A percentile compares a stretch with the other conserved stretches of the same genome.
Evolutionary conservation across 1,140 invertebrate species (phyloP).

Genomic region (Leguminivora glycinivorella): DNA sequence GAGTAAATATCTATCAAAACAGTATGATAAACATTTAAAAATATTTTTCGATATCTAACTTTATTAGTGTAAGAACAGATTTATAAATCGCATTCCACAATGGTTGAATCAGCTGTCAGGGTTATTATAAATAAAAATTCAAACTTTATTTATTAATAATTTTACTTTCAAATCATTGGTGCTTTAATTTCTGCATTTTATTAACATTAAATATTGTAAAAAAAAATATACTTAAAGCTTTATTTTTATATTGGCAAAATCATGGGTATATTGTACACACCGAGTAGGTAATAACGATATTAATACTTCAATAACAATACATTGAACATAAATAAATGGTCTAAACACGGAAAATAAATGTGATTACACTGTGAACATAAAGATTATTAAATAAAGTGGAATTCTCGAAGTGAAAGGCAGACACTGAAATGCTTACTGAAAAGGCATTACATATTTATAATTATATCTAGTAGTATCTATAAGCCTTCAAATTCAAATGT

Average conservation of each 20-base stretch:
- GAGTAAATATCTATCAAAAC: slow-evolving; percentile 15
- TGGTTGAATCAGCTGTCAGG: neutral
- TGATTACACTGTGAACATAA: neutral
- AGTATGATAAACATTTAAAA: slow-evolving; percentile 28
- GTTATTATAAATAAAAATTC: neutral
- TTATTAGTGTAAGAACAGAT: slow-evolving; percentile 29
- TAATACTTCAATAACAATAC: neutral
- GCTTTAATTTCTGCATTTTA: slow-evolving; percentile 30
- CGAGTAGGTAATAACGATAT: neutral
- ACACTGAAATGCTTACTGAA: neutral
- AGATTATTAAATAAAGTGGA: neutral
- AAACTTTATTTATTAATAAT: neutral
- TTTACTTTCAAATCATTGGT: slow-evolving; percentile 23
- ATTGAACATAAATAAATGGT: neutral
- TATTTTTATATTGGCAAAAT: neutral
- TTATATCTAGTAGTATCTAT: slow-evolving; percentile 1
- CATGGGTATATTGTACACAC: neutral
- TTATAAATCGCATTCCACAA: slow-evolving; percentile 31
- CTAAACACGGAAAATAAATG: slow-evolving; percentile 1
- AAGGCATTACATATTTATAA: neutral
- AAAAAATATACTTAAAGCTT: neutral
- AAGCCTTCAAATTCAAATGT: neutral
- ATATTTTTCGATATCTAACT: slow-evolving; percentile 33
- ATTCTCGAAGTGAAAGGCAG: neutral
- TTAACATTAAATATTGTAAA: slow-evolving; percentile 7